Evolutionary conservation across 2,113 vertebrate species (phyloP).

Genomic region (Orycteropus afer): DNA sequence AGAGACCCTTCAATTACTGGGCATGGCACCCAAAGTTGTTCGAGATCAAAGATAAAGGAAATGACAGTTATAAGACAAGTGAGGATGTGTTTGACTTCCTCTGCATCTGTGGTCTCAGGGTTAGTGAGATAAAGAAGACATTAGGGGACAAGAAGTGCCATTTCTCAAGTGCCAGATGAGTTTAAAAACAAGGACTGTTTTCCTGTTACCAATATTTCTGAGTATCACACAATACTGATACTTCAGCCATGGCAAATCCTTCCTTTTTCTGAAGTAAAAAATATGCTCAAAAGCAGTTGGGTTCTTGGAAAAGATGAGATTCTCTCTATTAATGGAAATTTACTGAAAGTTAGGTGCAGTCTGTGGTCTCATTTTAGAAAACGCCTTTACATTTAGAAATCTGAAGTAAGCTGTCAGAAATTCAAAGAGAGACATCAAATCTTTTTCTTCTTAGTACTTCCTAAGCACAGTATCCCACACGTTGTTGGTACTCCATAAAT

Average conservation of each 20-base stretch:
- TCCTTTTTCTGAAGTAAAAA: constrained; percentile 21
- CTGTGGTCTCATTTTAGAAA: neutral
- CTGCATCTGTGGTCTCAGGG: neutral
- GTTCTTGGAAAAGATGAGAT: neutral
- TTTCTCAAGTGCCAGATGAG: neutral
- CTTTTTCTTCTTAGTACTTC: neutral
- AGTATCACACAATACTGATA: neutral
- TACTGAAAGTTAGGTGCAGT: neutral
- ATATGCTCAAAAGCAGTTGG: neutral
- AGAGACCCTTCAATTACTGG: neutral
- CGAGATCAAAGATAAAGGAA: constrained; percentile 12
- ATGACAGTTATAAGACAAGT: neutral
- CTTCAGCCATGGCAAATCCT: neutral
- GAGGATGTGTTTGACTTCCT: neutral
- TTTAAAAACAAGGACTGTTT: neutral
- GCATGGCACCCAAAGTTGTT: neutral
- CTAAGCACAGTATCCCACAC: neutral
- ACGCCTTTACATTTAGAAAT: neutral
- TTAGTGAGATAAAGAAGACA: neutral
- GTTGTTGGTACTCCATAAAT: neutral
- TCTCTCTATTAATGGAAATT: neutral
- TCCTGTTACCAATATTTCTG: neutral
- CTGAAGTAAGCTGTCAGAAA: neutral
- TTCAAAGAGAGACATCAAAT: neutral
- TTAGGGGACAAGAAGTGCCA: neutral